Conservation (phyloP, 2,113 vertebrate species). For the Burhinus bistriatus region DNA sequence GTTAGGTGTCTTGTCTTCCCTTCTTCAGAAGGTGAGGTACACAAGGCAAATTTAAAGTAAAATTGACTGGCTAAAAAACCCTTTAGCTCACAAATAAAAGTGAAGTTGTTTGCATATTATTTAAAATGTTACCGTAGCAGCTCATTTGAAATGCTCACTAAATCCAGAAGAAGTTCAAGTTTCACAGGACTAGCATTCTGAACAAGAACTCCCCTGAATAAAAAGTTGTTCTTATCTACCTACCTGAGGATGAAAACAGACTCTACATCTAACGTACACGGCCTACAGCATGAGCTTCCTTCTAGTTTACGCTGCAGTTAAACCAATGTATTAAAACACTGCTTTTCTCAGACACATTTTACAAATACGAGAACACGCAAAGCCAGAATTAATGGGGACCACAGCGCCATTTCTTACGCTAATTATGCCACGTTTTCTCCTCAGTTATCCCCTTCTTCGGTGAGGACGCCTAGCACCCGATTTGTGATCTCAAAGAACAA, state of each 20-base stretch:
- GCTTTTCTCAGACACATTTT: not conserved
- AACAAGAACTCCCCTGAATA: not conserved
- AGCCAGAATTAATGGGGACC: accelerated
- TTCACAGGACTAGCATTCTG: not conserved
- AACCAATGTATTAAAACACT: accelerated
- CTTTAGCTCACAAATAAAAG: not conserved
- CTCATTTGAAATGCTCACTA: not conserved
- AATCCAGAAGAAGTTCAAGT: not conserved
- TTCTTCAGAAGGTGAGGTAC: not conserved
- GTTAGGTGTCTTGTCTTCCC: not conserved
- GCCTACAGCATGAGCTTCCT: not conserved
- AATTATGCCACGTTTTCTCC: accelerated
- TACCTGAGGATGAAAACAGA: not conserved
- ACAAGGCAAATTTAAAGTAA: not conserved
- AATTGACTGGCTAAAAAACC: not conserved
- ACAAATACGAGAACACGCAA: accelerated
- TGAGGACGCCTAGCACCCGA: accelerated
- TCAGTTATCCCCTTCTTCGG: accelerated
- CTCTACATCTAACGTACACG: accelerated
- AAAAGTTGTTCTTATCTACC: not conserved
- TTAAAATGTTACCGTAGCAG: not conserved
- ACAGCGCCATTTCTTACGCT: accelerated
- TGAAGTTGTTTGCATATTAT: not conserved
- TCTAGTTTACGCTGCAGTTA: accelerated
- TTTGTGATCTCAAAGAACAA: accelerated